Base-by-base conservation (phyloP, 2,113 vertebrate species). In the Bubo scandiacus region DNA sequence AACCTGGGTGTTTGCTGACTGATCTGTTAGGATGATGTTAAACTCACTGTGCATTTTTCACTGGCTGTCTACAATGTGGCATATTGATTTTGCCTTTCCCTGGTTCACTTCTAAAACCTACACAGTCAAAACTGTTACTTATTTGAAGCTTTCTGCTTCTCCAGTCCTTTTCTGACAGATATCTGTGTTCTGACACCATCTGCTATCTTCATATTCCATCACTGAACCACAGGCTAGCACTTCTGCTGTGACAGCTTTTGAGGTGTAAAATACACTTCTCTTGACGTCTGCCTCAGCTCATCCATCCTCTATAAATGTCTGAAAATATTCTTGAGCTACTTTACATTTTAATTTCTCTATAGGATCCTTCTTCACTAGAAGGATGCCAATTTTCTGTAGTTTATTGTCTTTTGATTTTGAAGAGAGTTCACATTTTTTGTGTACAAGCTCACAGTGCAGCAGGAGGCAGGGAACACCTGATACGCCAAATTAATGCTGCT, bases 151-250 rank as follows among this genome's bases (percentile, higher is more conserved):
- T 84, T 94, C 79, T 72, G 57, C 90, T 90, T 91, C 81, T 95
- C 89, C 82, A 95, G 68, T 40, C 79, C 61, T 67, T 29, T 86
- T 93, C 92, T 94, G 96, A 95, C 95, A 96, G 71, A 90, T 96
- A 92, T 90, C 92, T 90, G 59, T 95, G 92, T 92, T 95, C 87
- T 74, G 92, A 95, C 68, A 93, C 96, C 92, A 96, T 95, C 95
- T 96, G 96, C 88, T 92, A 51, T 81, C 93, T 90, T 96, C 92
- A 67, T 88, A 86, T 84, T 92, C 94, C 55, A 88, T 59, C 92
- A 74, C 12, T n/a, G 57, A 81, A 92, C 52, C 88, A 90, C 91
- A 88, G 95, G 82, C 92, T 96, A 95, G 82, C 90, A 81, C 88
- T 86, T 93, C 52, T 92, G 72, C 92, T 94, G 36, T 92, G 88